Percentiles rank a stretch among this genome's conserved stretches.
These are phyloP conservation scores for Passer domesticus DNA, from an alignment of 2,113 vertebrate species.

Conservation along the genomic window DNA sequence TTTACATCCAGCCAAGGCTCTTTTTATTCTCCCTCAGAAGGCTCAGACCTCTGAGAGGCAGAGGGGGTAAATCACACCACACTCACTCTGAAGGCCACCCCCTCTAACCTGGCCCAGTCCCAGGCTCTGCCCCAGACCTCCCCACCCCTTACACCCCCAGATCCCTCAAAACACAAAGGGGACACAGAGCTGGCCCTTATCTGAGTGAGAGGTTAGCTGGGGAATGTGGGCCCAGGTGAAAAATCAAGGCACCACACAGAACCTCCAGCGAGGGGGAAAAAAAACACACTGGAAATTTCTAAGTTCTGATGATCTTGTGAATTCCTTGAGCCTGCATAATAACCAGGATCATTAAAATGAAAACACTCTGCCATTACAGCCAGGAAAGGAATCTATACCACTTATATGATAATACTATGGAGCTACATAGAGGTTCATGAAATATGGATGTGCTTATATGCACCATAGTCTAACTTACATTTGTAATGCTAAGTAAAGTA, in stretches of 20 bases:
- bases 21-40: not conserved
- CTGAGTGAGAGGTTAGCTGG: not conserved
- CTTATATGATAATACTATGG: constrained; percentile 51
- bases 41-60: not conserved
- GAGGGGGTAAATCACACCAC: not conserved
- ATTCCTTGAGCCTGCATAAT: constrained; percentile 39
- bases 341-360: constrained; percentile 63
- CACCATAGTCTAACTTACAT: constrained; percentile 47
- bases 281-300: not conserved
- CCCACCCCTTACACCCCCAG: not conserved
- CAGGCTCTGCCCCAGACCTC: not conserved
- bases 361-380: constrained; percentile 27
- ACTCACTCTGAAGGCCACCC: not conserved
- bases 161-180: not conserved
- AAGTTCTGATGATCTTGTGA: not conserved
- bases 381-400: constrained; percentile 55
- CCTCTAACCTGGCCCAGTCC: not conserved
- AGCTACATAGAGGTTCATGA: constrained; percentile 56
- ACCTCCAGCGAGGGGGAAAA: not conserved
- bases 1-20: constrained; percentile 25
- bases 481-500: constrained; percentile 68
- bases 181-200: accelerated
- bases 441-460: constrained; percentile 60
- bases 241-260: not conserved
- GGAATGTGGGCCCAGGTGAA: no score